These are phyloP conservation scores for Leptarthrus brevirostris DNA, from an alignment of 2,888 invertebrate genomes.

Conservation along the genomic window DNA sequence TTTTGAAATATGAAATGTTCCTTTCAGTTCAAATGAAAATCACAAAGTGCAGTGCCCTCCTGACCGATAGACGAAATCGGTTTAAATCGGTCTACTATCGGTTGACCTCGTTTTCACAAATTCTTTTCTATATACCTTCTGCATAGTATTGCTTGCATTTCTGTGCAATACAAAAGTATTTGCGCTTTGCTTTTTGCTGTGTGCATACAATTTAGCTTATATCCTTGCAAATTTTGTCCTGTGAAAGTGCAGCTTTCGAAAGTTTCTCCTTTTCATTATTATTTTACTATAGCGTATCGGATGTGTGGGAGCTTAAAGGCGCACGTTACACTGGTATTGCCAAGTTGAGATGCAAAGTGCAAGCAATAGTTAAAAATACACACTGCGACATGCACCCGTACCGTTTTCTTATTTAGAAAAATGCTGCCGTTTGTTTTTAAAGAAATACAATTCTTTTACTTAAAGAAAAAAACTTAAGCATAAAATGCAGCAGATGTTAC, in stretches of 20 bases:
- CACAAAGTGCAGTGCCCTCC: conserved; percentile 64
- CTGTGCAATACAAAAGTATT: conserved; percentile 35
- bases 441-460: not conserved
- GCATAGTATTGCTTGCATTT: conserved; percentile 22
- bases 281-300: conserved; percentile 38
- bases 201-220: conserved; percentile 30
- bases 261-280: conserved; percentile 29
- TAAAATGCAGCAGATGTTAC: conserved; percentile 34
- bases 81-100: conserved; percentile 58
- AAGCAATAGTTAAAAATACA: no score
- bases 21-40: conserved; percentile 61
- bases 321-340: no score
- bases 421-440: no score
- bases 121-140: conserved; percentile 45
- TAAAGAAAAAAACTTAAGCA: no score
- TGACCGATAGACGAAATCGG: conserved; percentile 62
- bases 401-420: no score
- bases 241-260: conserved; percentile 36
- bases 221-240: conserved; percentile 15
- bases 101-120: conserved; percentile 58
- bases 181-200: conserved; percentile 36
- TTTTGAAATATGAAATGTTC: conserved; percentile 54
- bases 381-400: no score
- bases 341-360: no score
- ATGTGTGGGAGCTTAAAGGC: no score